phyloP scores from a whole-genome alignment of 1,140 invertebrate species.

The Bombus confusus region DNA sequence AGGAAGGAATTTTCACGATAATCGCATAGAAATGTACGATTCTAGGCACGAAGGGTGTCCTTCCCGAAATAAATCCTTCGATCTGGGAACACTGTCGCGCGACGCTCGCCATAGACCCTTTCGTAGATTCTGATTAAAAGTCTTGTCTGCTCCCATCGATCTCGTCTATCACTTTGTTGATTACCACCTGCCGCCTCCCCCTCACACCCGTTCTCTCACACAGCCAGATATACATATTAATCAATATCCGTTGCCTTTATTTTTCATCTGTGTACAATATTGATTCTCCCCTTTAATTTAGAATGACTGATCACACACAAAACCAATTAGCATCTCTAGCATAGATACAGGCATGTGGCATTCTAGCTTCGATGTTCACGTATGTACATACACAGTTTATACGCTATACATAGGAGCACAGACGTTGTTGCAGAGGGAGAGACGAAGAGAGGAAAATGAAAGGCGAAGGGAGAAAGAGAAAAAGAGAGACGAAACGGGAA shows the following conservation, averaged over 20 bases:
- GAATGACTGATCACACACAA: conserved; percentile 27
- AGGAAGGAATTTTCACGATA: too few relatives aligned
- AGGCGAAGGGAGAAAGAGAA: conserved; percentile 1
- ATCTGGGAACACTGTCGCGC: conserved; percentile 35
- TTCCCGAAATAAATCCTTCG: background rate
- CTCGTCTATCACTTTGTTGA: conserved; percentile 21
- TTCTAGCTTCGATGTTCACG: conserved; percentile 73
- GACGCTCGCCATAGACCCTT: conserved; percentile 13
- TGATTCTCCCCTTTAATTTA: conserved; percentile 15
- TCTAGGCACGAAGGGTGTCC: background rate
- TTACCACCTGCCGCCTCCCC: background rate
- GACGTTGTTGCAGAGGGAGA: background rate
- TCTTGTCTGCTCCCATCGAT: conserved; percentile 21
- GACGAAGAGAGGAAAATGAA: conserved; percentile 3
- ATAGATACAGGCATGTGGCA: conserved; percentile 79
- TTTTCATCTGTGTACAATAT: conserved; percentile 16
- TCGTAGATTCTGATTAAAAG: conserved; percentile 19
- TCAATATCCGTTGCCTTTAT: background rate
- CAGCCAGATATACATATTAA: background rate
- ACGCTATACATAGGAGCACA: conserved; percentile 35
- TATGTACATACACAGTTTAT: conserved; percentile 59
- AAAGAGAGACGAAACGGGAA: background rate
- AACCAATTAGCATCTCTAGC: conserved; percentile 71
- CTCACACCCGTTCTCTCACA: background rate
- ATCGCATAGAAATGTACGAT: background rate